These are phyloP conservation scores for Brachypteracias leptosomus DNA, from an alignment of 2,113 vertebrate genomes.

Conservation along the genomic window DNA sequence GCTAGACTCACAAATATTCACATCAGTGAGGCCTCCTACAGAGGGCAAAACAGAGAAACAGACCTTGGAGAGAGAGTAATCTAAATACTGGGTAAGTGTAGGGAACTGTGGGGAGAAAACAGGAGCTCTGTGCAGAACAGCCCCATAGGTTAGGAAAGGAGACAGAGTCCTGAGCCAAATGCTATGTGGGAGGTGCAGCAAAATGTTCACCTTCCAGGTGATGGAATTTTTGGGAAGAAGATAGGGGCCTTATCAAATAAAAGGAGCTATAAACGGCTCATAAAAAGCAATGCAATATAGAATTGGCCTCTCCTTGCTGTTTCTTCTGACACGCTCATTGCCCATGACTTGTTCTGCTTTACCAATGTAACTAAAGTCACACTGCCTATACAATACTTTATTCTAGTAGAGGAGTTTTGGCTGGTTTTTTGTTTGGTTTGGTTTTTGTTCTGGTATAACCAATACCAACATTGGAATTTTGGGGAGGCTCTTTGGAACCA, in stretches of 20 bases:
- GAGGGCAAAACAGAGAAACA: neutral
- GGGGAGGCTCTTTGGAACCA: neutral
- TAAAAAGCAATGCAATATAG: neutral
- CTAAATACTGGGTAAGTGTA: neutral
- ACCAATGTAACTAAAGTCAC: neutral
- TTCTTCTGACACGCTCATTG: neutral
- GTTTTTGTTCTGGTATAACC: neutral
- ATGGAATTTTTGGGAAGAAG: neutral
- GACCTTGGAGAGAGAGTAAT: neutral
- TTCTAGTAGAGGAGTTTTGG: neutral
- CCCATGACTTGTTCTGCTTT: neutral
- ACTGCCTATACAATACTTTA: too few relatives aligned
- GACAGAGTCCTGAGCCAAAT: neutral
- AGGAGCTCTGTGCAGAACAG: neutral
- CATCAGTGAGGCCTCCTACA: neutral
- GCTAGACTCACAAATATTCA: neutral
- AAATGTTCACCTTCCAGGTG: neutral
- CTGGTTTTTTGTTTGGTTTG: neutral
- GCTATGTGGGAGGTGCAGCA: fast-evolving
- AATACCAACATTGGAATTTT: neutral
- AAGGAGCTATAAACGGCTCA: neutral
- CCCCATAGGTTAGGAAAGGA: neutral
- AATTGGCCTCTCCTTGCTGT: neutral
- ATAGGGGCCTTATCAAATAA: neutral
- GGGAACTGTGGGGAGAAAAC: neutral